Base-by-base conservation (phyloP, 2,888 invertebrate species). In the Drosophila aldrichi region DNA sequence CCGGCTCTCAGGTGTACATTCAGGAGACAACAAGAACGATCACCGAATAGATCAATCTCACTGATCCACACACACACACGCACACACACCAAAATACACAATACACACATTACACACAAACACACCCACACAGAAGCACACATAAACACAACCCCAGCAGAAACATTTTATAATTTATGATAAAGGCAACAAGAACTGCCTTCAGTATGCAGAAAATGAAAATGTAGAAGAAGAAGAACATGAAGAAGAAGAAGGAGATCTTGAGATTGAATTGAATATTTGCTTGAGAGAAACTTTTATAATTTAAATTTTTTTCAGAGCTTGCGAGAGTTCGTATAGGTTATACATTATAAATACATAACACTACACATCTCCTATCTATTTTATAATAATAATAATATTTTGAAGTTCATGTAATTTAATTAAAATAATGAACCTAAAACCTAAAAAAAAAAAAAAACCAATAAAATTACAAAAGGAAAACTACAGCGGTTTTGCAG, bases 1-100 rank as follows among this genome's bases (percentile, higher is more conserved):
- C 97, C 93, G 97, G 97, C 91, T 97, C 97, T 92, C 97, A 97
- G 91, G 97, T 97, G 94, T 95, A 97, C 93, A 97, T 97, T 86
- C 97, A 97, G 94, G 97, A 97, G 94, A 96, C 96, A 93, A 96
- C 91, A 93, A 92, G 95, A 92, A 95, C 95, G 91, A 94, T 95
- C 92, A 91, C 91, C 90, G 92, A 92, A 92, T 92, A 92, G 88
- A 87, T 80, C 54, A 58, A 54, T 54, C 54, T 68, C 63, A 48
- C 64, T 64, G 70, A 79, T 65, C 71, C 60, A 44, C 52, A 54
- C 22, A 69, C 48, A 60, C 55, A n/a, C 29, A 49, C 48, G 49
- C n/a, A n/a, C 2, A 48, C 29, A 48, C 46, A 9, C 3, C n/a
- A n/a, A n/a, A n/a, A n/a, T n/a, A n/a, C n/a, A n/a, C n/a, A n/a